Base-by-base conservation (phyloP, 2,113 vertebrate genomes). In the Nibea coibor region DNA sequence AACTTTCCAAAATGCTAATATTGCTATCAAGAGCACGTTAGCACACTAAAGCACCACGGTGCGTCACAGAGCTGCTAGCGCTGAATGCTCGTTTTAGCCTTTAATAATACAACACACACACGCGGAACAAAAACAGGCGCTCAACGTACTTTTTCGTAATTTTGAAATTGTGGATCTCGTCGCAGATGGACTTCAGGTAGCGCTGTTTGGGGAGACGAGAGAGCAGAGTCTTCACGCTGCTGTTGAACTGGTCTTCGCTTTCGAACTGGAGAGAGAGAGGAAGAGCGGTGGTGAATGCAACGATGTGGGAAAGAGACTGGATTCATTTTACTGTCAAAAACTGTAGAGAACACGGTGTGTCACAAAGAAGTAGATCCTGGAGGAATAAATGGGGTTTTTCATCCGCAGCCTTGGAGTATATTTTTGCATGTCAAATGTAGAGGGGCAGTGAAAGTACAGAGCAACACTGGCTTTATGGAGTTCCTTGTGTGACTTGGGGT, bases 91-190 rank as follows among this genome's bases (percentile, higher is more conserved):
- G 5, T 31, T 31, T 31, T 5, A 31, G 5, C 31, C 5, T 31
- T 31, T 31, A 31, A 31, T 17, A 50, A 47, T 5, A 50, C 48
- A 51, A 10, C 8, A 17, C 19, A 35, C 10, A 26, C 24, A 26
- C 7, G 8, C 35, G 35, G 35, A 39, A 39, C 35, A 39, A 39
- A 39, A 39, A 58, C 6, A 47, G 1, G 2, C 22, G 57, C 20
- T 4, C 5, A 0, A 82, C 77, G 78, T 93, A 99, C 98, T 96
- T 96, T 92, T 98, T 99, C 54, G 89, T 93, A 20, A 99, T 95
- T 93, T 99, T 99, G 84, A 97, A 96, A 66, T 92, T 95, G 84
- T 97, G 96, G 80, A 99, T 97, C 95, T 98, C 97, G 26, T 99
- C 98, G 78, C 98, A 99, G 87, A 99, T 95, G 75, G 93, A 93